Base-by-base conservation (phyloP, 2,888 invertebrate species). In the Brenthis hecate region DNA sequence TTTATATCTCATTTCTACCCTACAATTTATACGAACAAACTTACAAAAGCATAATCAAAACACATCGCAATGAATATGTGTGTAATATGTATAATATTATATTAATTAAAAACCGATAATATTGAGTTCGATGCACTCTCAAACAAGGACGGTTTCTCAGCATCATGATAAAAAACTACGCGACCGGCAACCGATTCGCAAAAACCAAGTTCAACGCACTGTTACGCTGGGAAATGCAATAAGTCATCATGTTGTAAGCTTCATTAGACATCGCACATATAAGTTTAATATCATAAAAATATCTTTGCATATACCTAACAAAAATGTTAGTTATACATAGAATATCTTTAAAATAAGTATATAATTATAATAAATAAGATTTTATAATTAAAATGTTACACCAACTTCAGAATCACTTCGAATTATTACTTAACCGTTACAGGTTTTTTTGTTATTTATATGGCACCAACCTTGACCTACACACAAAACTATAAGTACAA, bases 151-250 rank as follows among this genome's bases (percentile, higher is more conserved):
- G n/a, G 56, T 67, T 43, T 66, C 63, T 63, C 56, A 51, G 60
- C 56, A 66, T 65, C 75, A 67, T 70, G 72, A 72, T 69, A 73
- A 71, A 60, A 71, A 70, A 69, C 64, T 65, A 69, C 73, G 71
- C 76, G 78, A 86, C 85, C 85, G 86, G 86, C 83, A 82, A 78
- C 76, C 74, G 76, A 73, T 73, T 74, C 78, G 84, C 83, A 88
- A 89, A 88, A 88, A 85, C 74, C 73, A 75, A 67, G 89, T 88
- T 89, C 89, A 88, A 87, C 81, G 85, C 85, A 88, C 89, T 84
- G 70, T 76, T 68, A 79, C 72, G 70, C 60, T 69, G 66, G 54
- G 43, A 55, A 65, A 70, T 67, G 68, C 53, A 65, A 63, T 56
- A 19, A 63, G 23, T 36, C 50, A 61, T 23, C 36, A 32, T 55